A percentile compares a stretch with the other conserved stretches of the same genome.
These are phyloP conservation scores for Micronisus gabar DNA, from an alignment of 2,113 vertebrate species.

Conservation along the genomic window DNA sequence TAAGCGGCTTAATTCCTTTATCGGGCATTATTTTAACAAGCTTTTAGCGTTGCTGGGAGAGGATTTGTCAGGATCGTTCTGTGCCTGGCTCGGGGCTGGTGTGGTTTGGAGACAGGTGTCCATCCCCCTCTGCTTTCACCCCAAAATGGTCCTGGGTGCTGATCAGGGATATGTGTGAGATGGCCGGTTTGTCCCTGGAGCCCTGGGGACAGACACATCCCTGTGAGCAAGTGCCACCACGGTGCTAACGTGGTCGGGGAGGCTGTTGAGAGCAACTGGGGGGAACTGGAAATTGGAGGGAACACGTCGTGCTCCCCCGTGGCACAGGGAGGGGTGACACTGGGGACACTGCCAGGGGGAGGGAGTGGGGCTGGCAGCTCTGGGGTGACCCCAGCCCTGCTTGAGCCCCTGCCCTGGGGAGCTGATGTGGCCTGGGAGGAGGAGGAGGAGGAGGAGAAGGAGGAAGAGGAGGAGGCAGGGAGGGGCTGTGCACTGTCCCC, in stretches of 20 bases:
- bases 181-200: neutral
- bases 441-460: neutral
- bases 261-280: neutral
- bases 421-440: neutral
- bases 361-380: neutral
- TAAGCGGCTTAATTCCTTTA: neutral
- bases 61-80: neutral
- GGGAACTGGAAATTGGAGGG: neutral
- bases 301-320: fast-evolving
- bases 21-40: neutral
- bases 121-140: neutral
- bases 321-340: neutral
- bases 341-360: neutral
- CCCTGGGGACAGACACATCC: neutral
- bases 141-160: neutral
- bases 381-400: neutral
- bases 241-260: neutral
- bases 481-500: neutral
- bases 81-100: fast-evolving
- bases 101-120: neutral
- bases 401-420: neutral
- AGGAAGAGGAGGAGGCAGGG: neutral
- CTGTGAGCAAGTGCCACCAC: fast-evolving
- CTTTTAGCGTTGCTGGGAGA: neutral
- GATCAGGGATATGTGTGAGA: no score